These are phyloP conservation scores for Callipepla californica DNA, from an alignment of 2,113 vertebrate genomes.

Conservation along the genomic window DNA sequence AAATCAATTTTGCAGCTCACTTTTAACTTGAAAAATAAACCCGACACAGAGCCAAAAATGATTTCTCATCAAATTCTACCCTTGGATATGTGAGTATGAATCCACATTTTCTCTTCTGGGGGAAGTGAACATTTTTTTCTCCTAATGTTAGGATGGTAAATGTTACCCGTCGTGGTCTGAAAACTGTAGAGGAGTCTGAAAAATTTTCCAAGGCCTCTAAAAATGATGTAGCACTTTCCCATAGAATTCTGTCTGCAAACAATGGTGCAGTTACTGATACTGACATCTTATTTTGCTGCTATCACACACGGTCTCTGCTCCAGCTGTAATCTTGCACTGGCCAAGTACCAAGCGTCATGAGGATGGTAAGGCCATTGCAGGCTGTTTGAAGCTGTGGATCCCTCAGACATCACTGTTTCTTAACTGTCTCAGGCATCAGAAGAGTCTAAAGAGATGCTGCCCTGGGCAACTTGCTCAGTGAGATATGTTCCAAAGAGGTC, in stretches of 20 bases:
- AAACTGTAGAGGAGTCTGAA: background rate
- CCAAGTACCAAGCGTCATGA: background rate
- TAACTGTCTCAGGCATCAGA: background rate
- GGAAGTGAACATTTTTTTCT: background rate
- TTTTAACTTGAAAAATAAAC: background rate
- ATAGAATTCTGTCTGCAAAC: background rate
- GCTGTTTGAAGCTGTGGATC: background rate
- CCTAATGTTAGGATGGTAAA: background rate
- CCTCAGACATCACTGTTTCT: background rate
- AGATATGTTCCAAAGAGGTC: background rate
- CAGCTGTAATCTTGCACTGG: background rate
- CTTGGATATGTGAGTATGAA: background rate
- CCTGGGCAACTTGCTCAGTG: background rate
- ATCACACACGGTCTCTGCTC: background rate
- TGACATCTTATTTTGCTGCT: background rate
- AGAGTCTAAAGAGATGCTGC: background rate
- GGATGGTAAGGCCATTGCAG: background rate
- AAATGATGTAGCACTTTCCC: background rate
- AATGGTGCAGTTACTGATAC: background rate
- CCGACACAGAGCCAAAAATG: background rate
- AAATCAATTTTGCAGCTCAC: background rate
- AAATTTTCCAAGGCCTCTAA: background rate
- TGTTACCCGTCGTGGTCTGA: background rate
- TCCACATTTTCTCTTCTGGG: background rate
- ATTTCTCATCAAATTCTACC: background rate